Evolutionary conservation across 2,797 vertebrate genomes (phyloP).

Genomic region (Paramormyrops hopkinsi): DNA sequence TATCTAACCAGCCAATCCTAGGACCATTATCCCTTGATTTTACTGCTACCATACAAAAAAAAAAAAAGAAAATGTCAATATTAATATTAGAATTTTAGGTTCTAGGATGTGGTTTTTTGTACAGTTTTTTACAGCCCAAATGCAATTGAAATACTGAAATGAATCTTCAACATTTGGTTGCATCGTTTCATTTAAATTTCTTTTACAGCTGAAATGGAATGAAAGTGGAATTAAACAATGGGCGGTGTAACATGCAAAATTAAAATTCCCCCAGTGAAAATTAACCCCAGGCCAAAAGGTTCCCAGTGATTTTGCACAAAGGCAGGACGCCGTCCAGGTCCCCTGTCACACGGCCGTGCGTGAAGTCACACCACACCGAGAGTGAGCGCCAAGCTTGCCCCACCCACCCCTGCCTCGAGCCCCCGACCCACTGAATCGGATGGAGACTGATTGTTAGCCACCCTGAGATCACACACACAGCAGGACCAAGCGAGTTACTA

Average conservation of each 20-base stretch:
- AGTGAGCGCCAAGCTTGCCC: slow-evolving; percentile 28
- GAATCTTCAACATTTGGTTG: background rate
- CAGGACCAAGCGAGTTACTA: slow-evolving; percentile 72
- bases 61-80: background rate
- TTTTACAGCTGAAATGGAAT: background rate
- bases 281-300: background rate
- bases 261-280: slow-evolving; percentile 13
- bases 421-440: slow-evolving; percentile 37
- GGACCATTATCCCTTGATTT: background rate
- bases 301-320: slow-evolving; percentile 2
- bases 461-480: slow-evolving; percentile 55
- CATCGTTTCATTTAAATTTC: background rate
- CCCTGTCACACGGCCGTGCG: slow-evolving; percentile 33
- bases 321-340: background rate
- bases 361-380: slow-evolving; percentile 29
- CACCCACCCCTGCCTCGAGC: background rate
- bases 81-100: background rate
- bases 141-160: background rate
- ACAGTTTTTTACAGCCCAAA: background rate
- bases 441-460: slow-evolving; percentile 37
- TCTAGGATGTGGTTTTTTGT: background rate
- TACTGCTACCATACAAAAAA: background rate
- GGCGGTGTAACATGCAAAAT: slow-evolving; percentile 20
- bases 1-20: background rate
- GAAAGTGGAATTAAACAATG: background rate